Evolutionary conservation across 2,113 vertebrate genomes (phyloP).

Genomic region (Nanorana parkeri): DNA sequence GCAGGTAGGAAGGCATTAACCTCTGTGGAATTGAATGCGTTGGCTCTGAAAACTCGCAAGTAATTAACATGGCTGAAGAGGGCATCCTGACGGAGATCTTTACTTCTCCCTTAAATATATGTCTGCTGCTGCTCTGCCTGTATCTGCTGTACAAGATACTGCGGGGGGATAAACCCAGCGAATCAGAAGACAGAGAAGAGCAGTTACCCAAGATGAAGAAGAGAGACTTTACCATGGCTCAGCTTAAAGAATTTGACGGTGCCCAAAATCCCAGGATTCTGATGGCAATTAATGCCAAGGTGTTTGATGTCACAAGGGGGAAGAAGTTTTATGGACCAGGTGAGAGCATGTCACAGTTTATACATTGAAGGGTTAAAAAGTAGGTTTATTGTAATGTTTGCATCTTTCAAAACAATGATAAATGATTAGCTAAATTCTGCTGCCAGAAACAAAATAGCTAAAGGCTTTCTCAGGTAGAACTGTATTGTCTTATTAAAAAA

Average conservation of each 20-base stretch:
- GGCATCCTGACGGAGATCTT: conserved; percentile 86
- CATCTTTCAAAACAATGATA: no score
- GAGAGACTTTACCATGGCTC: conserved; percentile 84
- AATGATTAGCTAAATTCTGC: no score
- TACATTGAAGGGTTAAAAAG: no score
- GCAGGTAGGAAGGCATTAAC: not conserved
- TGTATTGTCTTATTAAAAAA: no score
- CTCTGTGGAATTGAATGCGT: not conserved
- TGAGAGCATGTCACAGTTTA: conserved; percentile 58
- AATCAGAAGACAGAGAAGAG: conserved; percentile 63
- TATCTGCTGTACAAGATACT: conserved; percentile 93
- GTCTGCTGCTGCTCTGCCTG: conserved; percentile 87
- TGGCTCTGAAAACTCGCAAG: not conserved
- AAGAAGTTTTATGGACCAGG: conserved; percentile 95
- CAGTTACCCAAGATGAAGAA: conserved; percentile 83
- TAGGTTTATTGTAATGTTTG: no score
- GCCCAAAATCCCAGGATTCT: conserved; percentile 83
- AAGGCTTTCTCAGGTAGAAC: no score
- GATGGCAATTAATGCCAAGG: conserved; percentile 92
- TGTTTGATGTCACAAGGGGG: conserved; percentile 92
- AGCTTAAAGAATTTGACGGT: conserved; percentile 86
- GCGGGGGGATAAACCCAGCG: conserved; percentile 80
- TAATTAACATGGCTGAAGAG: conserved; percentile 70
- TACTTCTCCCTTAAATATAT: conserved; percentile 89
- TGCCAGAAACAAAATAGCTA: no score